A percentile compares a stretch with the other conserved stretches of the same genome.
Evolutionary conservation across 1,140 invertebrate species (phyloP).

Genomic region (Goniozus legneri): DNA sequence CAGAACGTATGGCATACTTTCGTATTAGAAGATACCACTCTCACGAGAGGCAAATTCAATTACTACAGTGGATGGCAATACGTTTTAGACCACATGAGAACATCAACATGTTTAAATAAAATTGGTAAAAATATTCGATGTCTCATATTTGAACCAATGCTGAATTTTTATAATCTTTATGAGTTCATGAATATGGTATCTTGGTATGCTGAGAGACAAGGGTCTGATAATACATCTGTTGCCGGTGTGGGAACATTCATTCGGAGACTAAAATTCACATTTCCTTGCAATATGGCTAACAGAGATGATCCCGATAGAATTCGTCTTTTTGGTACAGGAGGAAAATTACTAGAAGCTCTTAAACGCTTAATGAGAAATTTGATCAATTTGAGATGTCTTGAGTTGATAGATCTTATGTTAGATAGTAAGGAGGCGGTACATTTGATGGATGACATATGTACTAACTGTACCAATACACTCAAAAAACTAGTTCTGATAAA

Average conservation of each 20-base stretch:
- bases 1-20: slow-evolving; percentile 74
- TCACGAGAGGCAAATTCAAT: slow-evolving; percentile 74
- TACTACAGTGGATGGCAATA: slow-evolving; percentile 82
- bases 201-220: slow-evolving; percentile 63
- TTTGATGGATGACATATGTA: slow-evolving; percentile 73
- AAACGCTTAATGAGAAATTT: slow-evolving; percentile 72
- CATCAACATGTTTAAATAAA: slow-evolving; percentile 68
- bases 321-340: slow-evolving; percentile 74
- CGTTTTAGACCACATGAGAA: slow-evolving; percentile 71
- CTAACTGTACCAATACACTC: slow-evolving; percentile 64
- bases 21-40: slow-evolving; percentile 66
- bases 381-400: slow-evolving; percentile 61
- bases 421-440: slow-evolving; percentile 66
- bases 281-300: slow-evolving; percentile 72
- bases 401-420: slow-evolving; percentile 75
- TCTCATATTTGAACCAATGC: slow-evolving; percentile 70
- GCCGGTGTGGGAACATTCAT: slow-evolving; percentile 60
- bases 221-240: slow-evolving; percentile 34
- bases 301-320: slow-evolving; percentile 59
- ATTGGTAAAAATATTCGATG: slow-evolving; percentile 67
- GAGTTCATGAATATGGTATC: slow-evolving; percentile 80
- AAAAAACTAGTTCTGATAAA: slow-evolving; percentile 69
- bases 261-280: slow-evolving; percentile 68
- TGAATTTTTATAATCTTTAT: slow-evolving; percentile 79
- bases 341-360: slow-evolving; percentile 65